Evolutionary conservation across 1,140 invertebrate genomes (phyloP), one percentile per base, ranked within the genome.

Genomic region (Rhyacophila brunnea): DNA sequence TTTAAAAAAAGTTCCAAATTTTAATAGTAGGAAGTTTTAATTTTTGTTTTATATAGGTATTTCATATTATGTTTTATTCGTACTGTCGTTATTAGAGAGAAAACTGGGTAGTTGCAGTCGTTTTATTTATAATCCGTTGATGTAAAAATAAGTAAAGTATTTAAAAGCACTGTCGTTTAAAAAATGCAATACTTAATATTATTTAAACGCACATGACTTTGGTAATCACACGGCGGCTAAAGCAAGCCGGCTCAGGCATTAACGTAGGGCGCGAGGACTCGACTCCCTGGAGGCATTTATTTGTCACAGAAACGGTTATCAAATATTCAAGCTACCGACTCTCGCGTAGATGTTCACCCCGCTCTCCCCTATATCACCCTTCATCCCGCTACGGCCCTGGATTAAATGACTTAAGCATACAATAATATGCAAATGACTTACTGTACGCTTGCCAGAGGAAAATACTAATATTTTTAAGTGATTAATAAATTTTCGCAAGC

Each of bases 251-350:
- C 47, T 10, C 19, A 51, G 48, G 56, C 48, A 58, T 58, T 51
- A 51, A 18, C 14, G 50, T 36, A 47, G 38, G 51, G 46, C 44
- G 49, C 36, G 40, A 48, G 13, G 28, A 42, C 48, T 14, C 54
- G 15, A 42, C 45, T 58, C 63, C 62, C 58, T 18, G 34, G 62
- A 51, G 58, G 54, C 58, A 60, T 64, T 65, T 65, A 65, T 65
- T 65, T 65, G 63, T 65, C 63, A 60, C 63, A 58, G 63, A 65
- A 65, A 61, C 63, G 63, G 63, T 65, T 65, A 65, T 65, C 63
- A 65, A 65, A 65, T 65, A 65, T 65, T 61, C 63, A 65, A 43
- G 42, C 48, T 43, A 38, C 28, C 45, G 38, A 40, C n/a, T 13
- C n/a, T n/a, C 38, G 4, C 23, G 4, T 9, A 9, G 23, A 28